Evolutionary conservation across 2,888 invertebrate species (phyloP).

Genomic region (Desoria tigrina): DNA sequence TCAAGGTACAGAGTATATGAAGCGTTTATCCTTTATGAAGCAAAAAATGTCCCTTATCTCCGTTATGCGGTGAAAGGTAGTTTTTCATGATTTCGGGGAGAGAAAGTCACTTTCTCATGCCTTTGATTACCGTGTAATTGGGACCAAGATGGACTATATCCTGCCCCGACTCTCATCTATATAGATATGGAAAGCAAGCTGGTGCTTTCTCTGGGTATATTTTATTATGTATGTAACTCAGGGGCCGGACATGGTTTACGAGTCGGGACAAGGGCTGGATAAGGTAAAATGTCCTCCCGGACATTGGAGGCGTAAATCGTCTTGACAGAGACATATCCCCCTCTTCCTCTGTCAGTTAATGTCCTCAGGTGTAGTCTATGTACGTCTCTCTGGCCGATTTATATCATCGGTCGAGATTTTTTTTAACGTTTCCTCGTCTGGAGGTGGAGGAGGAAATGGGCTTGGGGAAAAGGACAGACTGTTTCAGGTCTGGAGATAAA

Average conservation of each 20-base stretch:
- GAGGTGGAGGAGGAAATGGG: conserved; percentile 45
- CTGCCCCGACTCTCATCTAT: background rate
- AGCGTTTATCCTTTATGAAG: too few relatives aligned
- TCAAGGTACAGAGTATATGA: too few relatives aligned
- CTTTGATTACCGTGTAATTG: conserved; percentile 26
- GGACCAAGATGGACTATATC: background rate
- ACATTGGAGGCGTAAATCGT: conserved; percentile 8
- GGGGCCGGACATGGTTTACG: conserved; percentile 6
- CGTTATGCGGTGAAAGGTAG: conserved; percentile 12
- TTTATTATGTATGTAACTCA: background rate
- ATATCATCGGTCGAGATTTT: too few relatives aligned
- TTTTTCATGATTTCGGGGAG: conserved; percentile 20
- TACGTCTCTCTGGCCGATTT: background rate
- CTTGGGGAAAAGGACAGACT: conserved; percentile 48
- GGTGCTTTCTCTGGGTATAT: background rate
- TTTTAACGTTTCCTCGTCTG: too few relatives aligned
- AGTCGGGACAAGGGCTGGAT: background rate
- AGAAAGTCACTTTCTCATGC: conserved; percentile 19
- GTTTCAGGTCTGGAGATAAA: conserved; percentile 52
- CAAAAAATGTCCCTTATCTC: too few relatives aligned
- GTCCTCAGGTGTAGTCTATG: conserved; percentile 14
- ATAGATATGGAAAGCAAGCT: too few relatives aligned
- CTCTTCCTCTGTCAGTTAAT: background rate
- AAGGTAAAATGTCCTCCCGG: conserved; percentile 7
- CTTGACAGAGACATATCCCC: conserved; percentile 3